Conservation (phyloP, 2,797 vertebrate species). For the Lacerta agilis region DNA sequence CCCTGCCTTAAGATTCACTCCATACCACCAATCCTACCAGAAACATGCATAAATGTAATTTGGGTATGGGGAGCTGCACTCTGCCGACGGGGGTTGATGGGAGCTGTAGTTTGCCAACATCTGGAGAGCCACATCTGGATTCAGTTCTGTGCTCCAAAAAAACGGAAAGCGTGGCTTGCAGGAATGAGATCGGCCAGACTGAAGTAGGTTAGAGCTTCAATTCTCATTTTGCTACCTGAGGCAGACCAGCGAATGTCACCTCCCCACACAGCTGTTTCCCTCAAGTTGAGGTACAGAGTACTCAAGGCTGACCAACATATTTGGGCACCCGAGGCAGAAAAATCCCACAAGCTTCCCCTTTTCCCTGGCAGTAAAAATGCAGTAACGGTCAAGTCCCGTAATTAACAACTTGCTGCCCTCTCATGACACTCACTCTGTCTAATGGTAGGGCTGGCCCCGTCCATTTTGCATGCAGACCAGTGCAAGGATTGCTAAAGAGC, state of each 20-base stretch:
- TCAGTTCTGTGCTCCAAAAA: not conserved
- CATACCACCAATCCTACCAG: not conserved
- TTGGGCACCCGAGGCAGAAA: not conserved
- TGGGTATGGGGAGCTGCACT: too few species aligned
- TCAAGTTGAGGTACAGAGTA: not conserved
- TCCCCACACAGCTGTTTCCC: too few species aligned
- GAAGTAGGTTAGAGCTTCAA: not conserved
- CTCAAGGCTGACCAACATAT: not conserved
- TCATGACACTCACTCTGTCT: too few species aligned
- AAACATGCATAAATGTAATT: not conserved
- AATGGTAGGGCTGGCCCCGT: too few species aligned
- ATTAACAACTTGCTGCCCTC: not conserved
- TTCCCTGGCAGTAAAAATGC: not conserved
- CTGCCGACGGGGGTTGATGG: too few species aligned
- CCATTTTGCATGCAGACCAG: not conserved
- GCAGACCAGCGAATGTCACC: not conserved
- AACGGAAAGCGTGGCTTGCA: not conserved
- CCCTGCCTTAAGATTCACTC: not conserved
- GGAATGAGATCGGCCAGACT: not conserved
- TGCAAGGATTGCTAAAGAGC: not conserved
- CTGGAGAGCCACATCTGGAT: too few species aligned
- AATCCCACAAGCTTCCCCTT: not conserved
- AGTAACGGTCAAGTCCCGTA: not conserved
- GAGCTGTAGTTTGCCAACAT: too few species aligned
- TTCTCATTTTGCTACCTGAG: not conserved